Evolutionary conservation across 35 echinoderm and acorn worm species (phyloP).

Genomic region (Amphiura filiformis): DNA sequence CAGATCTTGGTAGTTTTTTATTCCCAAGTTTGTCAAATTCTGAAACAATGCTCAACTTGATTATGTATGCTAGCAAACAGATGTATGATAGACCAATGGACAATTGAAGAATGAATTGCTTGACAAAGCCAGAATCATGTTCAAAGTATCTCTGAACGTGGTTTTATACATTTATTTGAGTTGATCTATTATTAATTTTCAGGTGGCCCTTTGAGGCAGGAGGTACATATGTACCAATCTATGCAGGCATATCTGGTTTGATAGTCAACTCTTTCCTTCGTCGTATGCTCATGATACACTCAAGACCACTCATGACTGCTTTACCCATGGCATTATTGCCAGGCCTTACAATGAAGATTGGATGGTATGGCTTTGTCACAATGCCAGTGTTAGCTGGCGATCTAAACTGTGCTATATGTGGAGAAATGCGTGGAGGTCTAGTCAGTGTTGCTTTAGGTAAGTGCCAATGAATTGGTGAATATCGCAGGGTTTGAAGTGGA

Average conservation of each 20-base stretch:
- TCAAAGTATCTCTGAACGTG: too few species aligned
- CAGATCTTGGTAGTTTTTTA: too few species aligned
- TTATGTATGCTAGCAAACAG: too few species aligned
- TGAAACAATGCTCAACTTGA: too few species aligned
- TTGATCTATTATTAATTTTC: too few species aligned
- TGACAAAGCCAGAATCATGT: too few species aligned
- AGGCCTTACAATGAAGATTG: constrained; percentile 40
- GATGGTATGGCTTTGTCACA: constrained; percentile 34
- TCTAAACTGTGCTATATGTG: constrained; percentile 68
- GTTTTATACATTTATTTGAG: too few species aligned
- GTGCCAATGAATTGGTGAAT: neutral
- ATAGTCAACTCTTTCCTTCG: constrained; percentile 77
- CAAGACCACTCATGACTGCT: constrained; percentile 47
- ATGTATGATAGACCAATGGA: too few species aligned
- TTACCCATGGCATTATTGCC: constrained; percentile 61
- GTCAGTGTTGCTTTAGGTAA: constrained; percentile 71
- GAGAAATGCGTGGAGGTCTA: constrained; percentile 55
- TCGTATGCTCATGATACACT: constrained; percentile 74
- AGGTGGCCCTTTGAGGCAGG: constrained; percentile 68
- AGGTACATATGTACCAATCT: constrained; percentile 34
- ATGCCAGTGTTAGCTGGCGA: constrained; percentile 47
- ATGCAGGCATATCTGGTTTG: constrained; percentile 63
- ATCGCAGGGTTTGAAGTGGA: too few species aligned
- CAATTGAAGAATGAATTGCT: too few species aligned
- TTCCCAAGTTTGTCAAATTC: too few species aligned